Evolutionary conservation across 2,113 vertebrate species (phyloP), one percentile per base, ranked within the genome.

Genomic region (Grallaria varia): DNA sequence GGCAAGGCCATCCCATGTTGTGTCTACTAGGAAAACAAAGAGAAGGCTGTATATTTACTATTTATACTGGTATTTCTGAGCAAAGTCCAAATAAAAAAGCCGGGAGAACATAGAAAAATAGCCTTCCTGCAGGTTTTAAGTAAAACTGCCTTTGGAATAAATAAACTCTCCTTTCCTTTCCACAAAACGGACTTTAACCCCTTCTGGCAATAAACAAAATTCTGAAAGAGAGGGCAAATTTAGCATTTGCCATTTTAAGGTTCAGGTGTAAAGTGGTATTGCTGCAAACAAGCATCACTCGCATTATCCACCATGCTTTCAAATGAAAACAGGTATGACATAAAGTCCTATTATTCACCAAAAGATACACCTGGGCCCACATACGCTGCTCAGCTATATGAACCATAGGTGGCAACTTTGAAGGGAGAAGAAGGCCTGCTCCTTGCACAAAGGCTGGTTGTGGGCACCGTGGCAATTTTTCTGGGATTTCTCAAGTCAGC

Each of bases 61-160:
- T 76, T 93, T 80, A 10, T 69, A 14, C 35, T 35, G 12, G 24
- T 71, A 19, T 59, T 94, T 88, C 64, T 52, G 56, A 80, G 35
- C 55, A 80, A 24, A 71, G 59, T 35, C 30, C 47, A 84, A 84
- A 64, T 72, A 84, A 50, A 50, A 73, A 90, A 90, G 12, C 39
- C 66, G 19, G 35, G 49, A 37, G 42, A 77, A 30, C 8, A 64
- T 9, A 75, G 49, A 45, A 84, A 96, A 96, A 78, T 40, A 90
- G 2, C 42, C n/a, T 76, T 87, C 63, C 62, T 87, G 39, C 8
- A 86, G 56, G 60, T 53, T 58, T 81, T 80, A 74, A 85, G 69
- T 39, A 66, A 71, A 96, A 40, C 13, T 68, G 52, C 24, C 30
- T 81, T 71, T 76, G 63, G 74, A 83, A 76, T 79, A 75, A 82